Percentiles rank a stretch among this genome's conserved stretches.
Evolutionary conservation across 2,888 invertebrate species (phyloP).

Genomic region (Exocentrus adspersus): DNA sequence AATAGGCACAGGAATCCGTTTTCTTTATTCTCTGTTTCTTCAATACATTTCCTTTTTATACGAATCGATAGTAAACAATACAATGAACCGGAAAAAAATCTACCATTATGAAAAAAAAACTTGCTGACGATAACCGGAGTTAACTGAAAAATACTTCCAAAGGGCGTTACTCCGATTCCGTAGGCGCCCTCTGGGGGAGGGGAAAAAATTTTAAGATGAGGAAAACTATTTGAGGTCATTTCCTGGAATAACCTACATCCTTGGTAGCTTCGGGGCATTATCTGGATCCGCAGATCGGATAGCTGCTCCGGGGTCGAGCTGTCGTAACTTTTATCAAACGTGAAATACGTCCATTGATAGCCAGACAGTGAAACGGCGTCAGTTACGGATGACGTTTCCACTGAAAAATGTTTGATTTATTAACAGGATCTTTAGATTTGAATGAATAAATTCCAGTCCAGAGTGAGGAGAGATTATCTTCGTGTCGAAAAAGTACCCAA

Average conservation of each 20-base stretch:
- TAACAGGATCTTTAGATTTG: not conserved
- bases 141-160: not conserved
- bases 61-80: too few relatives aligned
- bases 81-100: too few relatives aligned
- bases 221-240: constrained; percentile 1
- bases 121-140: not conserved
- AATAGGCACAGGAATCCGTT: too few relatives aligned
- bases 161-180: not conserved
- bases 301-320: not conserved
- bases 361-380: constrained; percentile 4
- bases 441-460: too few relatives aligned
- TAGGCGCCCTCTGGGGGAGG: not conserved
- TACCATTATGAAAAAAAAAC: too few relatives aligned
- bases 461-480: too few relatives aligned
- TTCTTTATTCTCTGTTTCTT: too few relatives aligned
- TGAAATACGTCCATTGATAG: constrained; percentile 15
- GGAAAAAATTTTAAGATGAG: not conserved
- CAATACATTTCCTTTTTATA: too few relatives aligned
- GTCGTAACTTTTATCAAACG: constrained; percentile 17
- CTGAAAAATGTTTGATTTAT: constrained; percentile 25
- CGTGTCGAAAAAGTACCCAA: too few relatives aligned
- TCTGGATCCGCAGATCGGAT: constrained; percentile 10
- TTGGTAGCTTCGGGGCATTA: constrained; percentile 6
- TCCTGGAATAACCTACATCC: constrained; percentile 10
- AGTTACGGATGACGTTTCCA: constrained; percentile 6